Base-by-base conservation (phyloP, 2,113 vertebrate species). In the Paraplagusia blochii region DNA sequence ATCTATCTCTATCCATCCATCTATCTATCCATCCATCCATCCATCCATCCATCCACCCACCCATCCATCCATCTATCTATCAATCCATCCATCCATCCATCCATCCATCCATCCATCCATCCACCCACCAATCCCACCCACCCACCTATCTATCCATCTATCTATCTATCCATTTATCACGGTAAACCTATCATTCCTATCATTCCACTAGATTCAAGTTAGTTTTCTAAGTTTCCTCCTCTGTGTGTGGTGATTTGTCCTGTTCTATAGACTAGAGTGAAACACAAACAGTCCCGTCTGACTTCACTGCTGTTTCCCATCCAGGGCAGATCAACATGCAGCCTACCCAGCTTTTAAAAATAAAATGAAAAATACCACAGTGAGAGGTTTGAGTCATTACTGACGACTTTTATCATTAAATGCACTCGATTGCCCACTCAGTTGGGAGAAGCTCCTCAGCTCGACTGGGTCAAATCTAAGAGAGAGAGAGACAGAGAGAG, bases 321-420 rank as follows among this genome's bases (percentile, higher is more conserved):
- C 36, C 29, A 29, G 29, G 55, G 38, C 47, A 57, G 15, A 61
- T 62, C 46, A 64, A 77, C 69, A 51, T 72, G 50, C 62, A 70
- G 34, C 65, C 69, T 16, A 54, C 47, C 34, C 11, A 33, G 8
- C 17, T 70, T 62, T 63, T n/a, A 35, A 52, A 49, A 29, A 29
- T 29, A 45, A 63, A 57, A 63, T 60, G 57, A 12, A 10, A 35
- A 38, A 63, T 33, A n/a, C 43, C 59, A 38, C 16, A 0, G 10
- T 35, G 48, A 29, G 51, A 72, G 67, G 48, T 51, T 63, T 78
- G 78, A 85, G 48, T 82, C 77, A 84, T 66, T 44, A 48, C 19
- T 53, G 63, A 54, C 74, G 74, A 78, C 76, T 76, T 80, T 77
- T 63, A 63, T 4, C 2, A 16, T 38, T 60, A 50, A 81, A 58